A percentile compares a stretch with the other conserved stretches of the same genome.
Conservation (phyloP, 2,113 vertebrate species). For the Mesembrinibis cayennensis region DNA sequence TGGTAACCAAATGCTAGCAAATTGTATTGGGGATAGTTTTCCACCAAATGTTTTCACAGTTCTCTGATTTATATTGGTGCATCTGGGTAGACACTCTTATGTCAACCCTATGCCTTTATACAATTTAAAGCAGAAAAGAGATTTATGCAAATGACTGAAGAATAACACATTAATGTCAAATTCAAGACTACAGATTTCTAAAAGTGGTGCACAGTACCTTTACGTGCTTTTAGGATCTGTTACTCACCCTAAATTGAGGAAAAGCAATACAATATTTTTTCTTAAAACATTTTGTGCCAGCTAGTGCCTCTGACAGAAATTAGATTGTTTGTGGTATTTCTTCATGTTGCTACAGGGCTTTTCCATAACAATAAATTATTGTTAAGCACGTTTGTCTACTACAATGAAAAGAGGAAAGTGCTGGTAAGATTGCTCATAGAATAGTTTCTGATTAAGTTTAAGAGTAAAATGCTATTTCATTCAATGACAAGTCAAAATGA, state of each 20-base stretch:
- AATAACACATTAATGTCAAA: background rate
- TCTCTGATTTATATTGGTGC: background rate
- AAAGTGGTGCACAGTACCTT: background rate
- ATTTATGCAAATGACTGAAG: background rate
- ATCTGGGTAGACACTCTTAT: background rate
- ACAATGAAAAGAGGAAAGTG: slow-evolving; percentile 9
- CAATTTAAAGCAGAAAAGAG: background rate
- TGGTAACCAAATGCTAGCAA: background rate
- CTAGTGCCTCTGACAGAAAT: slow-evolving; percentile 46
- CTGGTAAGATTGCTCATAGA: slow-evolving; percentile 33
- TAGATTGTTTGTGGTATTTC: slow-evolving; percentile 32
- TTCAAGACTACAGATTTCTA: background rate
- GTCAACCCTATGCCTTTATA: background rate
- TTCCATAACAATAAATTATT: slow-evolving; percentile 59
- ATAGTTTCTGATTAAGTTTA: slow-evolving; percentile 63
- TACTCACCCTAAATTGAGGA: background rate
- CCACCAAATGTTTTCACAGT: background rate
- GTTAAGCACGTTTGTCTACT: slow-evolving; percentile 27
- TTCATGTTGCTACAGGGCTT: slow-evolving; percentile 38
- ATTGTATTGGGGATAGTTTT: background rate
- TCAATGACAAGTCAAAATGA: slow-evolving; percentile 44
- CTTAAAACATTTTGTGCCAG: background rate
- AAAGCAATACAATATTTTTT: background rate
- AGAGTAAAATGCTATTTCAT: slow-evolving; percentile 24
- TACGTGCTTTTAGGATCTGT: background rate